Evolutionary conservation across 2,888 invertebrate genomes (phyloP).

Genomic region (Physocephala rufipes): DNA sequence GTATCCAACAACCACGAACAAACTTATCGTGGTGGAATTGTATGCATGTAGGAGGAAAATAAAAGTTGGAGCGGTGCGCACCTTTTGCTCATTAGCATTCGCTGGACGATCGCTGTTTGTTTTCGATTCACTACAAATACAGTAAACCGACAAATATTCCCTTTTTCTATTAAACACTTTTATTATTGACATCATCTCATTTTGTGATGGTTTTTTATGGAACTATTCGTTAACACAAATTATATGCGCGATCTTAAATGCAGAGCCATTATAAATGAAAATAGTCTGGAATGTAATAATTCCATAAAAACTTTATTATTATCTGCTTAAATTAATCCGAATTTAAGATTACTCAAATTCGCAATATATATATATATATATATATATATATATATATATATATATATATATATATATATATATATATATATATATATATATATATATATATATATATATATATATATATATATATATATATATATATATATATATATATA

Average conservation of each 20-base stretch:
- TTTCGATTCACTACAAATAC: not conserved
- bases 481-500: too few species aligned
- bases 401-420: too few species aligned
- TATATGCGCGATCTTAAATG: not conserved
- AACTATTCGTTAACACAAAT: not conserved
- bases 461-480: too few species aligned
- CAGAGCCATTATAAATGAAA: not conserved
- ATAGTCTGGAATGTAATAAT: not conserved
- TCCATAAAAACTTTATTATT: not conserved
- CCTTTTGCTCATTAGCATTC: conserved; percentile 26
- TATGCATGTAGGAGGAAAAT: not conserved
- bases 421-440: too few species aligned
- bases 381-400: too few species aligned
- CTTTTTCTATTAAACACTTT: not conserved
- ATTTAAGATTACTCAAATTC: too few species aligned
- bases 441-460: too few species aligned
- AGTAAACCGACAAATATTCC: not conserved
- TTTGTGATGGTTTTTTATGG: not conserved
- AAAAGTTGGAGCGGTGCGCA: not conserved
- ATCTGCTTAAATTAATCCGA: too few species aligned
- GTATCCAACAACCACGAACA: not conserved
- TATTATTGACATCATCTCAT: not conserved
- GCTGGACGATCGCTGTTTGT: conserved; percentile 17
- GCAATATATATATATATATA: too few species aligned
- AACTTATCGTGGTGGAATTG: not conserved